phyloP scores from a whole-genome alignment of 1,140 invertebrate genomes.

The Druon quercuslanigerum region DNA sequence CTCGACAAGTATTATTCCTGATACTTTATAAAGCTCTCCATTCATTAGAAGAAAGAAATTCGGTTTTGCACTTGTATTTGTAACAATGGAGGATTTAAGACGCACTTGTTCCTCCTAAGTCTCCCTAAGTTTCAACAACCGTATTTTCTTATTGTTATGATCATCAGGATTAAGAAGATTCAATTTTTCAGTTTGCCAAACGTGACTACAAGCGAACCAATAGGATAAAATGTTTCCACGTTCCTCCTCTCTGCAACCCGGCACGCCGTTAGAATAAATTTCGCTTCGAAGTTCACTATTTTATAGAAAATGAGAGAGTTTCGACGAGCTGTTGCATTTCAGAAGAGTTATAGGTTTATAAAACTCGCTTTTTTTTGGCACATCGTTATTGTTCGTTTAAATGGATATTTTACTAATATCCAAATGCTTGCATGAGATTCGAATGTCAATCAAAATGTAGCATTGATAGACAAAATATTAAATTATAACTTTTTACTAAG shows the following conservation, averaged over 20 bases:
- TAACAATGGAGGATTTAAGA: background rate
- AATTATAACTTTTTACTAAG: too few relatives aligned
- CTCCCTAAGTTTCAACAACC: background rate
- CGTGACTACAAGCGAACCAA: slow-evolving; percentile 17
- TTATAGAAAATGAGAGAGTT: slow-evolving; percentile 18
- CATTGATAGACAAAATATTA: background rate
- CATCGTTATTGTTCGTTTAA: slow-evolving; percentile 4
- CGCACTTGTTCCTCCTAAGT: background rate
- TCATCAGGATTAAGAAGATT: slow-evolving; percentile 26
- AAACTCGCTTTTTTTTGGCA: background rate
- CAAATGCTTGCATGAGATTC: background rate
- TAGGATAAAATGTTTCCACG: slow-evolving; percentile 27
- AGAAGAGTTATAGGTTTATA: background rate
- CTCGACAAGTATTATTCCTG: too few relatives aligned
- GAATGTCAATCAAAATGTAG: slow-evolving; percentile 22
- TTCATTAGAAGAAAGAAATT: too few relatives aligned
- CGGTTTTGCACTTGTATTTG: background rate
- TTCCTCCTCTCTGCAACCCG: slow-evolving; percentile 16
- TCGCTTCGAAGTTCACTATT: slow-evolving; percentile 6
- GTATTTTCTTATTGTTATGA: slow-evolving; percentile 19
- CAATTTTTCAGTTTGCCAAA: slow-evolving; percentile 31
- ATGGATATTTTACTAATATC: background rate
- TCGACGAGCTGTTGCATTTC: slow-evolving; percentile 25
- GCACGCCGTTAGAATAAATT: slow-evolving; percentile 28
- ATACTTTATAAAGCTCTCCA: too few relatives aligned